phyloP scores from a whole-genome alignment of 2,797 vertebrate species.

The Xyrichtys novacula region DNA sequence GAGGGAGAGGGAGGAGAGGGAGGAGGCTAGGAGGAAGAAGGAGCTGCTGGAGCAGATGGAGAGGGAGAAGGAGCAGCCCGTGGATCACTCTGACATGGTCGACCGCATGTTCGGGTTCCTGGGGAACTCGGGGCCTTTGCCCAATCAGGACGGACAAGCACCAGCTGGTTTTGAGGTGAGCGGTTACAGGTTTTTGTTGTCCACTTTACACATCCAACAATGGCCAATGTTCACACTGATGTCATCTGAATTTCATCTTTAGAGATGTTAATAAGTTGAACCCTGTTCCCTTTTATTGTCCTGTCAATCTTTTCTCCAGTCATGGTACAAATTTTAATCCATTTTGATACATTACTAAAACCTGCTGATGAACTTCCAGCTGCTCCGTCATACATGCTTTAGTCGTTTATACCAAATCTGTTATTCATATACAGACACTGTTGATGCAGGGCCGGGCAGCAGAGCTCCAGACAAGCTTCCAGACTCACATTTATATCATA shows the following conservation, averaged over 20 bases:
- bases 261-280: neutral
- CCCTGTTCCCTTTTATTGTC: too few relatives aligned
- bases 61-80: slow-evolving; percentile 88
- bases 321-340: too few relatives aligned
- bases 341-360: too few relatives aligned
- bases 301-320: too few relatives aligned
- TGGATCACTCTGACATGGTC: slow-evolving; percentile 96
- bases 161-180: slow-evolving; percentile 92
- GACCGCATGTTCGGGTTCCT: slow-evolving; percentile 97
- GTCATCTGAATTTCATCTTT: neutral
- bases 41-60: slow-evolving; percentile 92
- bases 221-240: neutral
- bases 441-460: too few relatives aligned
- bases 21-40: slow-evolving; percentile 90
- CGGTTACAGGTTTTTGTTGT: neutral
- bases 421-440: too few relatives aligned
- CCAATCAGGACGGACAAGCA: slow-evolving; percentile 91
- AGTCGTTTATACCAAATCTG: too few relatives aligned
- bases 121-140: slow-evolving; percentile 85
- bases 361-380: too few relatives aligned
- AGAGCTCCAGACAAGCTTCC: too few relatives aligned
- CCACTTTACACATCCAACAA: too few relatives aligned
- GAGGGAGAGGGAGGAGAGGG: slow-evolving; percentile 87
- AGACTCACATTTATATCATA: too few relatives aligned
- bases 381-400: too few relatives aligned